Evolutionary conservation across 1,140 invertebrate genomes (phyloP), one percentile per base, ranked within the genome.

Genomic region (Tetragnatha versicolor): DNA sequence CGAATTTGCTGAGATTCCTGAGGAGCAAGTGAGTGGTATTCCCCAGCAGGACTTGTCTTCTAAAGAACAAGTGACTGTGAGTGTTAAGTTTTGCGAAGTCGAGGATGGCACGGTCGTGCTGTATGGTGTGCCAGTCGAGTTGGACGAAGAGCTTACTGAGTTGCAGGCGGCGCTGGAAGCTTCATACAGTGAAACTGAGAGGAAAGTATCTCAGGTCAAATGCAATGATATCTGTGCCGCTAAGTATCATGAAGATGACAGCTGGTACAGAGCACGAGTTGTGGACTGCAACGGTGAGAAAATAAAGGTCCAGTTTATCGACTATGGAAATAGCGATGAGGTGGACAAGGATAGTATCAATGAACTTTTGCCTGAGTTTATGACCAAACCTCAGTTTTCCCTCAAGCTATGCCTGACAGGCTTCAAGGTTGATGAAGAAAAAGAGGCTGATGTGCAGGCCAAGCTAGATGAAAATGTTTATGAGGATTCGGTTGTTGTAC

Each of bases 211-310:
- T 22, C 25, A 47, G 3, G 22, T 47, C 47, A 35, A 25, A 3
- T 10, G n/a, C 6, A 35, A 27, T 37, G 45, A 51, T n/a, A 60
- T 60, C 20, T 80, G 79, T 75, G 63, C 60, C 58, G 61, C 79
- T 14, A 75, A 66, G 37, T 80, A 68, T 47, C 1, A n/a, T 1
- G 61, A 68, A 37, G 79, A 80, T 75, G 69, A 80, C 25, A 35
- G 9, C 25, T 80, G 79, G 79, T 80, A 80, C 27, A 70, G 79
- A 60, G 79, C 79, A 2, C 27, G 65, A 42, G 33, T 80, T 61
- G 3, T 61, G 17, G n/a, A 12, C 5, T 31, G 25, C n/a, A n/a
- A 58, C 37, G 27, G 55, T 2, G 20, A 65, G 10, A 17, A 68
- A n/a, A 27, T 80, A 20, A 45, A 39, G 47, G 69, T 80, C 1